phyloP scores from a whole-genome alignment of 64 coral and sea anemone species.

The Hydrozoanthus tunicans region DNA sequence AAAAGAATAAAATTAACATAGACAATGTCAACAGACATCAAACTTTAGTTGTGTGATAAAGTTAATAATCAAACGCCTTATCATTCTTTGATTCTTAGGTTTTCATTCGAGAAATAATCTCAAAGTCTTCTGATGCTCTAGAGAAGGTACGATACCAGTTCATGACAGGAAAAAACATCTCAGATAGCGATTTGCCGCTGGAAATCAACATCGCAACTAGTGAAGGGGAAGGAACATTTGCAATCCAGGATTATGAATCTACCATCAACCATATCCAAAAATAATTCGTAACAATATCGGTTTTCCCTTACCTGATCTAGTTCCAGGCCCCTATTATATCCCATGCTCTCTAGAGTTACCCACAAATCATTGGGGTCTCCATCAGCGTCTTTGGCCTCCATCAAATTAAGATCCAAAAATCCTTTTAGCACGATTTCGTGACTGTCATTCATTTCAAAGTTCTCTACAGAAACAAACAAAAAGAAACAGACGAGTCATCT shows the following conservation, averaged over 20 bases:
- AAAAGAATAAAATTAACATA: no score
- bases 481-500: neutral
- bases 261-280: neutral
- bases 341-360: constrained; percentile 94
- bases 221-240: constrained; percentile 82
- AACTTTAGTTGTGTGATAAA: no score
- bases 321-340: constrained; percentile 91
- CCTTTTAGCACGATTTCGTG: constrained; percentile 91
- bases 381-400: constrained; percentile 97
- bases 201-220: constrained; percentile 90
- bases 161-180: constrained; percentile 82
- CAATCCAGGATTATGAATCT: constrained; percentile 83
- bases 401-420: constrained; percentile 92
- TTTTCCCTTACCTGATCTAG: constrained; percentile 71
- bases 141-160: constrained; percentile 90
- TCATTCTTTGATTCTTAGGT: constrained; percentile 55
- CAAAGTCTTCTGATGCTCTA: constrained; percentile 95
- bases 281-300: neutral
- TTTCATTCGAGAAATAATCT: constrained; percentile 97
- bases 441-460: constrained; percentile 92
- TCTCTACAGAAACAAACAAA: constrained; percentile 53
- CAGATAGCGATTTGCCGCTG: constrained; percentile 65
- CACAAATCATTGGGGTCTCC: constrained; percentile 97
- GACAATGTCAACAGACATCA: neutral
- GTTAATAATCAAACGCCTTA: neutral